Conservation (phyloP, 2,113 vertebrate genomes). For the Hemibagrus wyckioides region DNA sequence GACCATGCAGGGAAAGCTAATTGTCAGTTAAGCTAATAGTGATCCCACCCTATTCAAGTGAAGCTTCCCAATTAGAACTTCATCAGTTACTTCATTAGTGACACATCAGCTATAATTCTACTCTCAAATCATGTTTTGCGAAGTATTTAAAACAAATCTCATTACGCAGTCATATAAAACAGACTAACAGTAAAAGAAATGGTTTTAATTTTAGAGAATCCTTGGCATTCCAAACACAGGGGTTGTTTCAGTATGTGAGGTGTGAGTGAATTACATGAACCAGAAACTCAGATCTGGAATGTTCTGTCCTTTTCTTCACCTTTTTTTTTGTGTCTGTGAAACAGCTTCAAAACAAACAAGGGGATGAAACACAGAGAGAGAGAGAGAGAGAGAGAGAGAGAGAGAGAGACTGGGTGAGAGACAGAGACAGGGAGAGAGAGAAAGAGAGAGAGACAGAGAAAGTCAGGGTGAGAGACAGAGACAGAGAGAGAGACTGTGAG, state of each 20-base stretch:
- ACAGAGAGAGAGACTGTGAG: no score
- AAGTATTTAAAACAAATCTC: neutral
- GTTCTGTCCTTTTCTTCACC: neutral
- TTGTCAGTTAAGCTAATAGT: neutral
- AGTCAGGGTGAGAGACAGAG: no score
- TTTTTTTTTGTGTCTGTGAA: neutral
- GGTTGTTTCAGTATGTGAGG: neutral
- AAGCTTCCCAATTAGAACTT: neutral
- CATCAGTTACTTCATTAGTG: neutral
- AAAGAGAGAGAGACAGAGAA: accelerated
- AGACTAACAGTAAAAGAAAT: neutral
- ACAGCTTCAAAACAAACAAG: neutral
- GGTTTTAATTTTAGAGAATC: neutral
- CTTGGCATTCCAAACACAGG: neutral
- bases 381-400: neutral
- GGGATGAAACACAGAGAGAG: no score
- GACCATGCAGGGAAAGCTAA: neutral
- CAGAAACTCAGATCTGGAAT: neutral
- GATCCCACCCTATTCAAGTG: neutral
- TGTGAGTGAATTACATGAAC: neutral
- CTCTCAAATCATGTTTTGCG: neutral
- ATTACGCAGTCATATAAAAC: neutral
- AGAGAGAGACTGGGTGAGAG: neutral
- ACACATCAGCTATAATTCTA: neutral
- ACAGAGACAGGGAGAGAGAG: neutral